A percentile compares a stretch with the other conserved stretches of the same genome.
Conservation (phyloP, 2,888 invertebrate species). For the Quadroppia sp. region DNA sequence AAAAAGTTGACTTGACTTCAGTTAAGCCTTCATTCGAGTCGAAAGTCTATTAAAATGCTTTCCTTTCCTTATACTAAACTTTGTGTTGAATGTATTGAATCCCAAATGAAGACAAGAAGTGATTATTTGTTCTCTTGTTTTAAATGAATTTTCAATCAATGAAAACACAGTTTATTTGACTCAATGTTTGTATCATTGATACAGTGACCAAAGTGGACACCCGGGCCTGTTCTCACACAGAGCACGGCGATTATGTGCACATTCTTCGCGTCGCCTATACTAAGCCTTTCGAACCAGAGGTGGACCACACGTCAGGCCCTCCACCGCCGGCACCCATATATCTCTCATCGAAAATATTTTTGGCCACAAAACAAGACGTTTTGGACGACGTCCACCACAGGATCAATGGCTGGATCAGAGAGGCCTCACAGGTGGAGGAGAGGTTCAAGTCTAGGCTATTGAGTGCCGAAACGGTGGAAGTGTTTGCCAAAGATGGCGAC, state of each 20-base stretch:
- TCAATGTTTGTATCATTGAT: background rate
- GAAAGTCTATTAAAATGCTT: no score
- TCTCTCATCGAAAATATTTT: slow-evolving; percentile 39
- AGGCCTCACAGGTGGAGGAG: slow-evolving; percentile 19
- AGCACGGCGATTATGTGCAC: slow-evolving; percentile 42
- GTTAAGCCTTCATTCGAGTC: no score
- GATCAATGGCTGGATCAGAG: slow-evolving; percentile 39
- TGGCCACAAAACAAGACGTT: slow-evolving; percentile 37
- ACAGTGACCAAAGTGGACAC: slow-evolving; percentile 40
- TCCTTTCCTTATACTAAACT: no score
- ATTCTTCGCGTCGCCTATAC: slow-evolving; percentile 41
- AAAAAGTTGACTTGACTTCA: background rate
- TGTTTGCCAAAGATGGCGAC: slow-evolving; percentile 42
- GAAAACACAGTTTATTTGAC: background rate
- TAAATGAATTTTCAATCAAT: no score
- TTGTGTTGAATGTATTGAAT: no score
- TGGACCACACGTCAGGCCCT: background rate
- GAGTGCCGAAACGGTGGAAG: slow-evolving; percentile 42
- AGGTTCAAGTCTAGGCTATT: slow-evolving; percentile 32
- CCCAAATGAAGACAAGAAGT: no score
- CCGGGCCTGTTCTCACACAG: slow-evolving; percentile 37
- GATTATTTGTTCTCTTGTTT: no score
- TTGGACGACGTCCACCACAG: slow-evolving; percentile 34
- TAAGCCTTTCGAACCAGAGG: slow-evolving; percentile 21
- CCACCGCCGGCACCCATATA: slow-evolving; percentile 33